These are phyloP conservation scores for Petrosia ficiformis DNA, from an alignment of 37 sponge, comb jelly and placozoan species.

Conservation along the genomic window DNA sequence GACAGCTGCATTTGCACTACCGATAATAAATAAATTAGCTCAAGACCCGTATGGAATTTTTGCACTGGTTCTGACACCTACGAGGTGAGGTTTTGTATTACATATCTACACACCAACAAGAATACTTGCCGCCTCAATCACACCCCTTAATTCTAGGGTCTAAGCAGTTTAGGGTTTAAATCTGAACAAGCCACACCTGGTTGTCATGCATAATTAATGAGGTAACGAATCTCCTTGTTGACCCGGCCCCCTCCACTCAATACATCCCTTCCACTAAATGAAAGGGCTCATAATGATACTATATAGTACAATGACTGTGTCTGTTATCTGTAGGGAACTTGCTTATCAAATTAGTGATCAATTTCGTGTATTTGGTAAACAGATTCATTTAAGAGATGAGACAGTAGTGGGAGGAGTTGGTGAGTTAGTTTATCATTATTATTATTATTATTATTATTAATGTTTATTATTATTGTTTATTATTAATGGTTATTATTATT, in stretches of 20 bases:
- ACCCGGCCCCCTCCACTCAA: too few relatives aligned
- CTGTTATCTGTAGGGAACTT: constrained; percentile 67
- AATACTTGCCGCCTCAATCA: neutral
- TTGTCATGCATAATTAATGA: too few relatives aligned
- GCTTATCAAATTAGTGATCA: constrained; percentile 99
- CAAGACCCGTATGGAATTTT: constrained; percentile 93
- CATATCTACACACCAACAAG: neutral
- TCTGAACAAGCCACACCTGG: too few relatives aligned
- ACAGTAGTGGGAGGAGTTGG: constrained; percentile 90
- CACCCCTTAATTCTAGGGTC: neutral
- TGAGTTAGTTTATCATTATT: constrained; percentile 23
- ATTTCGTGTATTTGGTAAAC: constrained; percentile 88
- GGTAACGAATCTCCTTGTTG: too few relatives aligned
- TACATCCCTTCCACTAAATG: too few relatives aligned
- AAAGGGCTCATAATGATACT: too few relatives aligned
- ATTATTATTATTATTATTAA: too few relatives aligned
- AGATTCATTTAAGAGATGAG: constrained; percentile 66
- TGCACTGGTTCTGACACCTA: constrained; percentile 92
- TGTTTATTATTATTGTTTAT: too few relatives aligned
- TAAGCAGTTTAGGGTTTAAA: too few relatives aligned
- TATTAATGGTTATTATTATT: too few relatives aligned
- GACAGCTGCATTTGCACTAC: constrained; percentile 99
- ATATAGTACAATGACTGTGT: too few relatives aligned
- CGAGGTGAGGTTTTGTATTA: constrained; percentile 43
- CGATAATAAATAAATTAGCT: constrained; percentile 88